Conservation (phyloP, 1,140 invertebrate genomes). For the Pseudomyrmex concolor region DNA sequence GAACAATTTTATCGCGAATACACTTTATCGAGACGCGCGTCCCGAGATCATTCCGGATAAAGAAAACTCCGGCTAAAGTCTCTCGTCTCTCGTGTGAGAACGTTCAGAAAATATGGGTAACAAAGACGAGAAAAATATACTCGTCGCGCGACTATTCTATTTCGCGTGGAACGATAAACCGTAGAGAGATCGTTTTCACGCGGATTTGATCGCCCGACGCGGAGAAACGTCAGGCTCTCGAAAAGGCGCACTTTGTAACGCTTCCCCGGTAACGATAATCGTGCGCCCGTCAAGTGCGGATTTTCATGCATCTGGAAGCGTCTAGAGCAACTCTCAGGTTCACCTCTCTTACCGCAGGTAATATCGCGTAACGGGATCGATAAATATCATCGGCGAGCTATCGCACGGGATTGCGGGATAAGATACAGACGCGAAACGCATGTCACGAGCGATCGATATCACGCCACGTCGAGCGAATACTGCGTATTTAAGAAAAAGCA, state of each 20-base stretch:
- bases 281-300: slow-evolving; percentile 21
- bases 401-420: slow-evolving; percentile 56
- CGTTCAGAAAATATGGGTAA: background rate
- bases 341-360: background rate
- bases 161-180: background rate
- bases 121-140: background rate
- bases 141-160: too few relatives aligned
- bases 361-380: slow-evolving; percentile 62
- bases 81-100: background rate
- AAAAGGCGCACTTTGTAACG: slow-evolving; percentile 25
- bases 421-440: slow-evolving; percentile 5
- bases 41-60: background rate
- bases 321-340: background rate
- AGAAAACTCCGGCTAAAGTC: background rate
- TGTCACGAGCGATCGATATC: background rate
- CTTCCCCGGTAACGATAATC: slow-evolving; percentile 32
- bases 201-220: background rate
- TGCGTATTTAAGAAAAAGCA: slow-evolving; percentile 17
- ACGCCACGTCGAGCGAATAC: background rate
- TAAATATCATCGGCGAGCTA: slow-evolving; percentile 57
- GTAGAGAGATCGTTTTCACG: background rate
- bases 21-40: background rate
- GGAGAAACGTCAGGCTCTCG: background rate
- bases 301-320: slow-evolving; percentile 36
- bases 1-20: background rate